Conservation (phyloP, 92 coral and sea anemone species). For the Palythoa caribaeorum region DNA sequence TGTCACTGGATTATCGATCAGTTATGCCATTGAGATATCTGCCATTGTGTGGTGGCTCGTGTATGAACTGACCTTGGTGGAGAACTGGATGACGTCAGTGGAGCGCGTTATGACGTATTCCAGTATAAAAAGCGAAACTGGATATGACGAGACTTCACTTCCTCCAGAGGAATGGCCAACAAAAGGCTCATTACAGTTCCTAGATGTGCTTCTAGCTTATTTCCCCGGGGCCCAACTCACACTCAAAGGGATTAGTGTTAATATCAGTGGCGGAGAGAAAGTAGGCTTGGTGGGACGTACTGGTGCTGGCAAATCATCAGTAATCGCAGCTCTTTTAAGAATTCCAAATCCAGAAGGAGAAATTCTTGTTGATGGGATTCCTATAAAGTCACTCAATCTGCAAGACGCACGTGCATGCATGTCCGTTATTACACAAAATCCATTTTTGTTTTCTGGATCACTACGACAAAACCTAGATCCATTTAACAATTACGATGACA, state of each 20-base stretch:
- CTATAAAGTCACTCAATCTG: constrained; percentile 23
- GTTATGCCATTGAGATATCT: constrained; percentile 43
- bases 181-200: constrained; percentile 53
- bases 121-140: constrained; percentile 2
- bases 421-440: constrained; percentile 40
- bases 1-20: constrained; percentile 32
- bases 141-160: constrained; percentile 29
- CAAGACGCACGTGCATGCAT: constrained; percentile 19
- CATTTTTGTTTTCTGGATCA: constrained; percentile 33
- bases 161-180: constrained; percentile 59
- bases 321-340: constrained; percentile 27
- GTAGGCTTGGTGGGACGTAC: constrained; percentile 35
- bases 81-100: constrained; percentile 47
- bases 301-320: constrained; percentile 37
- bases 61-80: constrained; percentile 31
- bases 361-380: constrained; percentile 15
- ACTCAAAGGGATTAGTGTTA: constrained; percentile 22
- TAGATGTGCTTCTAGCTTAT: constrained; percentile 34
- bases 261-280: constrained; percentile 33
- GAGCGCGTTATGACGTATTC: constrained; percentile 42
- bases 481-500: constrained; percentile 17
- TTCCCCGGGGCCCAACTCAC: constrained; percentile 13
- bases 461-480: constrained; percentile 30
- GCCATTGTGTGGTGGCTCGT: constrained; percentile 43
- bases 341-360: constrained; percentile 28